Conservation (phyloP, 1,140 invertebrate species). For the Ditylenchus dipsaci region DNA sequence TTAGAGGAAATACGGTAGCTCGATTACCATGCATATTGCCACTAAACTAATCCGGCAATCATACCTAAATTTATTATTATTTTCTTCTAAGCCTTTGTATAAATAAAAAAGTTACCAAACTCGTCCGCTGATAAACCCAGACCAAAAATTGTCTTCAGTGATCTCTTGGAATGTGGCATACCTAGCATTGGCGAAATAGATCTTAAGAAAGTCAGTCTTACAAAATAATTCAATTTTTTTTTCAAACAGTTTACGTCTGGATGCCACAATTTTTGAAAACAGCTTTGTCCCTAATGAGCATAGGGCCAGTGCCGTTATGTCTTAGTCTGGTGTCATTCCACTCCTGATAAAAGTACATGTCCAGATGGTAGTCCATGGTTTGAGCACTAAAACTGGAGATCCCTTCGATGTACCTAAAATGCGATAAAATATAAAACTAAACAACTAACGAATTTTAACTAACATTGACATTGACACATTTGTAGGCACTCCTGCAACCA, state of each 20-base stretch:
- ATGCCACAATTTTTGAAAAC: slow-evolving; percentile 54
- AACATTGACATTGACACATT: slow-evolving; percentile 56
- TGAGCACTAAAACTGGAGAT: slow-evolving; percentile 54
- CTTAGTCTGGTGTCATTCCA: slow-evolving; percentile 48
- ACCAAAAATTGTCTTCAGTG: slow-evolving; percentile 56
- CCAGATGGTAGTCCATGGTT: slow-evolving; percentile 57
- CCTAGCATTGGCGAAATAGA: slow-evolving; percentile 55
- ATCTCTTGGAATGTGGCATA: slow-evolving; percentile 51
- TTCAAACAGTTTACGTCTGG: slow-evolving; percentile 37
- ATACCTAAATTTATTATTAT: slow-evolving; percentile 42
- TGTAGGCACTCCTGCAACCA: slow-evolving; percentile 29
- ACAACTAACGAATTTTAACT: no score
- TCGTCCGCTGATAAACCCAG: slow-evolving; percentile 50
- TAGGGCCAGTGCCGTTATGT: slow-evolving; percentile 51
- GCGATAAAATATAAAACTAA: no score
- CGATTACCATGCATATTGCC: slow-evolving; percentile 47
- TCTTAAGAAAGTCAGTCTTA: background rate
- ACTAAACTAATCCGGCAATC: slow-evolving; percentile 51
- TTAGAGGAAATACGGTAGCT: no score
- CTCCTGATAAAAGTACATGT: slow-evolving; percentile 58
- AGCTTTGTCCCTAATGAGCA: slow-evolving; percentile 50
- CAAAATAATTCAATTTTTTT: background rate
- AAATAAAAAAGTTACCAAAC: background rate
- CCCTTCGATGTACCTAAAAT: slow-evolving; percentile 49
- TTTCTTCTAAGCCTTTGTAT: background rate